A percentile compares a stretch with the other conserved stretches of the same genome.
Conservation (phyloP, 2,113 vertebrate species). For the Helogale parvula region DNA sequence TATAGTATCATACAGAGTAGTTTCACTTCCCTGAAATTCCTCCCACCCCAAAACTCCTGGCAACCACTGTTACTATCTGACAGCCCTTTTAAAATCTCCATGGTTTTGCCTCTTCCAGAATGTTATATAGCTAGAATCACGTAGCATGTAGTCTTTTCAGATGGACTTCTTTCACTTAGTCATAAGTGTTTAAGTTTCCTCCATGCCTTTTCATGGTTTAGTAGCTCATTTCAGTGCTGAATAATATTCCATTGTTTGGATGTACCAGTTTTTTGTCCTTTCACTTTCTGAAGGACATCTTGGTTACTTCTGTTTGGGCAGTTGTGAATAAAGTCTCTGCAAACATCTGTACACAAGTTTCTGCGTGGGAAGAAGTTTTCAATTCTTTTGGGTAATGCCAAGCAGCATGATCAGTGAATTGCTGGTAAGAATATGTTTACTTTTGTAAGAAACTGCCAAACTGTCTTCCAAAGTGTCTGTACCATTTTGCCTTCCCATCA, state of each 20-base stretch:
- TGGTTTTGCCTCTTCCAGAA: background rate
- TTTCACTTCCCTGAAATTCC: background rate
- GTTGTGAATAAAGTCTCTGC: background rate
- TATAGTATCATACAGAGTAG: background rate
- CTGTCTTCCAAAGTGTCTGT: background rate
- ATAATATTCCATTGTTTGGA: background rate
- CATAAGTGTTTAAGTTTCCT: background rate
- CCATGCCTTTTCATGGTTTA: background rate
- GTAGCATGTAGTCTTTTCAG: background rate
- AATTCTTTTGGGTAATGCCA: background rate
- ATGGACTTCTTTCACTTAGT: background rate
- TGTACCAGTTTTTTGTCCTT: background rate
- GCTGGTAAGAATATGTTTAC: background rate
- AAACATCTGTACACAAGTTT: background rate
- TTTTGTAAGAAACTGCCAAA: background rate
- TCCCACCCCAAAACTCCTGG: background rate
- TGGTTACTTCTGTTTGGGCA: background rate
- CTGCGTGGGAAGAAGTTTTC: background rate
- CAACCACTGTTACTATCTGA: background rate
- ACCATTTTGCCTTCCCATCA: background rate
- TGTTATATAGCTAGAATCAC: background rate
- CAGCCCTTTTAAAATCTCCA: background rate
- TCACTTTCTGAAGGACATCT: background rate
- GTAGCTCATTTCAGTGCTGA: background rate
- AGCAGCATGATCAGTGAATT: background rate